These are phyloP conservation scores for Spisula subtruncata DNA, from an alignment of 2,888 invertebrate genomes.

Conservation along the genomic window DNA sequence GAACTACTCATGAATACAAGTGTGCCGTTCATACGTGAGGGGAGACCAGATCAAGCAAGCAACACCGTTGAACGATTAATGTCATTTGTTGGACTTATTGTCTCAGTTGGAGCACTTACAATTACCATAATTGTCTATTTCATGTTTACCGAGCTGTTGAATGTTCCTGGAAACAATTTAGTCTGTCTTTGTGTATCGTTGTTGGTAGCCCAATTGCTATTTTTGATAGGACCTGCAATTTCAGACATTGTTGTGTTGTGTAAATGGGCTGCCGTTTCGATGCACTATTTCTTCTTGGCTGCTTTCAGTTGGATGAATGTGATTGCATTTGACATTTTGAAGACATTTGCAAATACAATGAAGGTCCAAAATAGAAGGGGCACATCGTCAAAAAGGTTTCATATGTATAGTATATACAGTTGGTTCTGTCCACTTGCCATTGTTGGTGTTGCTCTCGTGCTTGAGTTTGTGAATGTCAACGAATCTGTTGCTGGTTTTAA, in stretches of 20 bases:
- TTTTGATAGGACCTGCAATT: conserved; percentile 88
- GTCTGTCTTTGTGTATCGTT: conserved; percentile 88
- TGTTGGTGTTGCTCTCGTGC: conserved; percentile 86
- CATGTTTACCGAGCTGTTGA: too few relatives aligned
- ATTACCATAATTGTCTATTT: too few relatives aligned
- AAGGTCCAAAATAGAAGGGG: conserved; percentile 56
- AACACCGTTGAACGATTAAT: conserved; percentile 81
- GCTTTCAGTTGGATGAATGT: too few relatives aligned
- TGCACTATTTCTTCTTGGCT: too few relatives aligned
- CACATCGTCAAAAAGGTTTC: conserved; percentile 70
- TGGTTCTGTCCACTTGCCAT: conserved; percentile 87
- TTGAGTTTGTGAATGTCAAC: conserved; percentile 87
- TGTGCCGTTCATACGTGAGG: not conserved
- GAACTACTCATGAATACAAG: not conserved
- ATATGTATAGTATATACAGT: conserved; percentile 86
- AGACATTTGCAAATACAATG: conserved; percentile 86
- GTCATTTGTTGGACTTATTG: conserved; percentile 91
- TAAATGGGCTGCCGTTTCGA: conserved; percentile 88
- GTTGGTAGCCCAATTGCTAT: conserved; percentile 88
- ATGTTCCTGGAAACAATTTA: too few relatives aligned
- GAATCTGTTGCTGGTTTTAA: conserved; percentile 13
- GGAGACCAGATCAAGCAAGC: not conserved
- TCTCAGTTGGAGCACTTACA: conserved; percentile 88
- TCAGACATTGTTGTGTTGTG: conserved; percentile 51
- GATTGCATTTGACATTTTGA: conserved; percentile 91